Evolutionary conservation across 1,140 invertebrate genomes (phyloP), one percentile per base, ranked within the genome.

Genomic region (Leptopilina boulardi): DNA sequence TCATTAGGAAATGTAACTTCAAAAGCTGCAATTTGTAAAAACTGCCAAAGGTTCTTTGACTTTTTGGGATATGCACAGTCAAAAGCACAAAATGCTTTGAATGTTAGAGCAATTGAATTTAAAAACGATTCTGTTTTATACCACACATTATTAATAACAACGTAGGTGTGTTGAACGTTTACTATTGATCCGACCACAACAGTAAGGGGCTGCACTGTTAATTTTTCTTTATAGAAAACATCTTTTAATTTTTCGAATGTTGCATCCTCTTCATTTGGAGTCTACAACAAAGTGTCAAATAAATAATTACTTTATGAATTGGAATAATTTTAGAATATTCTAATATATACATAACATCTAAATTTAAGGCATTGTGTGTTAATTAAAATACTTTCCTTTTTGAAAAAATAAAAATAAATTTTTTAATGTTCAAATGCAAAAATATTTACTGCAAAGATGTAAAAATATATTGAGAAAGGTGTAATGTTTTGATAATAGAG

Each of bases 111-210:
- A n/a, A 18, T 15, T 8, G 47, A 11, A 18, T 54, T 15, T 54
- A 54, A 54, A n/a, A 54, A n/a, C n/a, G 47, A 54, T 6, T 54
- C 19, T 18, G 47, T 54, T 54, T 54, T 19, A 54, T 54, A 54
- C 47, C 47, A 54, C 1, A 54, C 47, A n/a, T 54, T 15, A 19
- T 18, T 54, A 18, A 54, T 1, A n/a, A 54, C 19, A 18, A 54
- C 47, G 47, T 54, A 54, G n/a, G n/a, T 54, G 3, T 54, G 8
- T 0, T 19, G 15, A 3, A 54, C 3, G n/a, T 18, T 54, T 8
- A 18, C 3, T 18, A 54, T 54, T 18, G 47, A 3, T 9, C 47
- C 47, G n/a, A 54, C n/a, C 1, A 54, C 4, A n/a, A 54, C n/a
- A n/a, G n/a, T 54, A 0, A 54, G 6, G 15, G 47, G 47, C 6